These are phyloP conservation scores for Dendroctonus ponderosae DNA, from an alignment of 1,140 invertebrate genomes.

Conservation along the genomic window DNA sequence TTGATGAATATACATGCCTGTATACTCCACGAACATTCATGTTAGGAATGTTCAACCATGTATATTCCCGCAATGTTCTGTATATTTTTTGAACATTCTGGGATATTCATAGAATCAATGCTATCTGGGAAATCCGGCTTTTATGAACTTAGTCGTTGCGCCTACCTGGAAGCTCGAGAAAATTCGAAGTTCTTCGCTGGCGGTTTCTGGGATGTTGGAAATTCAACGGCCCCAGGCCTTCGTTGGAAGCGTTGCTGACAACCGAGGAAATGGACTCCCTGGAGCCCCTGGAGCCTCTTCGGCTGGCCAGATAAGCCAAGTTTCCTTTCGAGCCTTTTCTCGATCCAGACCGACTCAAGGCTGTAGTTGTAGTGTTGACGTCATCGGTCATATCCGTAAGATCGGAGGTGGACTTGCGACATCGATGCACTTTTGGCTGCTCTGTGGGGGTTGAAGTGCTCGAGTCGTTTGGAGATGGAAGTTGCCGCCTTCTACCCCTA, in stretches of 20 bases:
- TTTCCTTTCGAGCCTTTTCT: constrained; percentile 59
- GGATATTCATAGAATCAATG: no score
- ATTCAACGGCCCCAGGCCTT: constrained; percentile 75
- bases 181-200: constrained; percentile 78
- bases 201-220: constrained; percentile 71
- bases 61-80: no score
- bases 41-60: no score
- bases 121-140: no score
- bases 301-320: constrained; percentile 67
- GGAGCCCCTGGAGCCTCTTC: constrained; percentile 71
- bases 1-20: no score
- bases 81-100: no score
- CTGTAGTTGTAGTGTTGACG: constrained; percentile 61
- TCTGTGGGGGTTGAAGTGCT: constrained; percentile 42
- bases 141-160: not conserved
- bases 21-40: no score
- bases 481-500: constrained; percentile 26
- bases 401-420: constrained; percentile 71
- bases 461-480: constrained; percentile 37
- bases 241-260: constrained; percentile 68
- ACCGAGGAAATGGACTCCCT: constrained; percentile 67
- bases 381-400: constrained; percentile 64
- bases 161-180: constrained; percentile 80
- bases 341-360: constrained; percentile 60
- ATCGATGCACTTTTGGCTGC: constrained; percentile 46